Evolutionary conservation across 1,140 invertebrate genomes (phyloP).

Genomic region (Lordiphosa mommai): DNA sequence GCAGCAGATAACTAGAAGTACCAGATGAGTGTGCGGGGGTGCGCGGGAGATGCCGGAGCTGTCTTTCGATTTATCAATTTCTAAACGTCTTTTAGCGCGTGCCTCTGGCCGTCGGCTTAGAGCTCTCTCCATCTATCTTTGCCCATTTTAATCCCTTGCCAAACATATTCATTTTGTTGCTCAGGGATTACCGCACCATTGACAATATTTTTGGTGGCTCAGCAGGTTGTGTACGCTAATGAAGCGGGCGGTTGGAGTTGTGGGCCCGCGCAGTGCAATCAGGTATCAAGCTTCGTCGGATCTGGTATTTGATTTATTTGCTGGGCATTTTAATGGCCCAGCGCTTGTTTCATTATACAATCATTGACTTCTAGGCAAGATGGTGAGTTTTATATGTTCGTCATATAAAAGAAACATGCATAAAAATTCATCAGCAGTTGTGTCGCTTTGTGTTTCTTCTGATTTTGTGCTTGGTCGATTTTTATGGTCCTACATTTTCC

Average conservation of each 20-base stretch:
- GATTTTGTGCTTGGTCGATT: slow-evolving; percentile 46
- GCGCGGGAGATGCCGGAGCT: slow-evolving; percentile 13
- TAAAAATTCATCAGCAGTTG: slow-evolving; percentile 73
- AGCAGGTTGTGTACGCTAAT: slow-evolving; percentile 54
- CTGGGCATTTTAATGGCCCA: slow-evolving; percentile 57
- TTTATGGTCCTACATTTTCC: slow-evolving; percentile 62
- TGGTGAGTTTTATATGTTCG: slow-evolving; percentile 55
- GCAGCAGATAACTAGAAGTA: slow-evolving; percentile 51
- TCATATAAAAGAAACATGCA: slow-evolving; percentile 65
- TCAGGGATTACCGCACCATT: slow-evolving; percentile 38
- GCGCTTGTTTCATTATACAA: slow-evolving; percentile 65
- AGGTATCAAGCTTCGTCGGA: slow-evolving; percentile 43
- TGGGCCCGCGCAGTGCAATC: slow-evolving; percentile 51
- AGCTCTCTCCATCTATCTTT: slow-evolving; percentile 22
- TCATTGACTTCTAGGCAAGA: slow-evolving; percentile 65
- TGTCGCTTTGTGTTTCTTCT: slow-evolving; percentile 46
- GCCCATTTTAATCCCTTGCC: slow-evolving; percentile 46
- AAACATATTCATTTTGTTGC: slow-evolving; percentile 62
- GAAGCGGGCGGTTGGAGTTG: slow-evolving; percentile 61
- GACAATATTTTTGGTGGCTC: slow-evolving; percentile 36
- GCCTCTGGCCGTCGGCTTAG: slow-evolving; percentile 62
- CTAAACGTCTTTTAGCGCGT: slow-evolving; percentile 70
- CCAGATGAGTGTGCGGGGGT: slow-evolving; percentile 7
- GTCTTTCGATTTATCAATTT: slow-evolving; percentile 43
- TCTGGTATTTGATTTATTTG: slow-evolving; percentile 65